Evolutionary conservation across 2,113 vertebrate species (phyloP).

Genomic region (Odobenus rosmarus): DNA sequence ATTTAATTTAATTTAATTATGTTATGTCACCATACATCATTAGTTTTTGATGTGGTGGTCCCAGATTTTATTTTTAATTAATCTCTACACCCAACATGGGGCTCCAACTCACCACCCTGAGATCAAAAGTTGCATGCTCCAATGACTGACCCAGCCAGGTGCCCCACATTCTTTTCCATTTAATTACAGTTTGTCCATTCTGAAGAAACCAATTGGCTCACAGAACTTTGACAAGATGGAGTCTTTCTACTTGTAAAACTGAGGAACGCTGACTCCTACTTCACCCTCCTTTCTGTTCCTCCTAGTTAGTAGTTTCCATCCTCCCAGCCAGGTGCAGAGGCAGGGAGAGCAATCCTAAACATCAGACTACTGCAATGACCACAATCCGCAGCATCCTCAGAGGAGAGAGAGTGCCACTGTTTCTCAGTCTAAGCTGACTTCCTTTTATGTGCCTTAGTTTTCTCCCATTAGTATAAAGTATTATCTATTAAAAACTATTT

Average conservation of each 20-base stretch:
- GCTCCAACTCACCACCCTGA: background rate
- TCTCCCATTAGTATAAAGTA: background rate
- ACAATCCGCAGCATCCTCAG: background rate
- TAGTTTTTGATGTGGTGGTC: too few species aligned
- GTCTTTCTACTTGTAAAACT: background rate
- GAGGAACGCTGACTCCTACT: background rate
- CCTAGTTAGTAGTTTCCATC: background rate
- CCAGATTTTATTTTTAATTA: background rate
- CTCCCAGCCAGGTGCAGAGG: background rate
- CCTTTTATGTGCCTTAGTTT: background rate
- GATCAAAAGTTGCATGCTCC: background rate
- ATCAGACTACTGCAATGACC: background rate
- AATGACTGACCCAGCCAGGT: background rate
- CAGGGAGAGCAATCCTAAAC: background rate
- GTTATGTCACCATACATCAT: too few species aligned
- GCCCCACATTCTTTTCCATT: background rate
- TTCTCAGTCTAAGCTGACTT: background rate
- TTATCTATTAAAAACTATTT: background rate
- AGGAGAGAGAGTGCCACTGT: too few species aligned
- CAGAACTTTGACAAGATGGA: slow-evolving; percentile 6
- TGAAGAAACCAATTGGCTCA: background rate
- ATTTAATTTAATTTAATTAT: too few species aligned
- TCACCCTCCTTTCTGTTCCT: background rate
- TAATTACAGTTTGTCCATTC: slow-evolving; percentile 4
- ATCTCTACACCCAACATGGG: background rate